Base-by-base conservation (phyloP, 2,113 vertebrate genomes). In the Aramus guarauna region DNA sequence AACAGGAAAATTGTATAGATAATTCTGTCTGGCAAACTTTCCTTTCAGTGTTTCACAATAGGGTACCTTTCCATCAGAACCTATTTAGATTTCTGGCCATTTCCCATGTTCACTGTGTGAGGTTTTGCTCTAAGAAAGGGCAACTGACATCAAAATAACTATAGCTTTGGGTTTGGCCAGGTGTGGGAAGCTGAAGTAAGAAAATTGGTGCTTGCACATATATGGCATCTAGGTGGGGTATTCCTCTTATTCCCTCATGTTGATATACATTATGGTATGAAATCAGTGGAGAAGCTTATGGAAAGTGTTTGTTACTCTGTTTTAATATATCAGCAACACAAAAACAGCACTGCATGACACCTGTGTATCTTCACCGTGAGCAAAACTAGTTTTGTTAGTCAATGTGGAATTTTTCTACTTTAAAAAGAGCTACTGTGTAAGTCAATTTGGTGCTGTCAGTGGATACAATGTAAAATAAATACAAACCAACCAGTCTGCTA, bases 21-120 rank as follows among this genome's bases (percentile, higher is more conserved):
- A 68, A 48, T 95, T 95, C 92, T 78, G 41, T 43, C 66, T 76
- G 62, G 55, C 27, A 92, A 92, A 94, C 50, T 91, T 55, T 85
- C 67, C 23, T 91, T 95, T 92, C 52, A 93, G 32, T 82, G 88
- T 24, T 88, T 96, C 56, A 80, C 24, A 59, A 8, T 34, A 68
- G 60, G 9, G 8, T 59, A 62, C 39, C 36, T 85, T 87, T 91
- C 47, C 27, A 63, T 36, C 9, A 78, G n/a, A 85, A 80, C 9
- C 9, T 79, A 16, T 52, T 75, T 45, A 71, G 34, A 26, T 60
- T 59, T 56, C 58, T 30, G 27, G 15, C 10, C 15, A 69, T 53
- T 94, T 89, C 43, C 32, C 48, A 56, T 14, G 60, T 60, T 68
- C 20, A 8, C 10, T 30, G 22, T 21, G 22, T 1, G 8, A 68